Evolutionary conservation across 1,140 invertebrate species (phyloP).

Genomic region (Drosophila repletoides): DNA sequence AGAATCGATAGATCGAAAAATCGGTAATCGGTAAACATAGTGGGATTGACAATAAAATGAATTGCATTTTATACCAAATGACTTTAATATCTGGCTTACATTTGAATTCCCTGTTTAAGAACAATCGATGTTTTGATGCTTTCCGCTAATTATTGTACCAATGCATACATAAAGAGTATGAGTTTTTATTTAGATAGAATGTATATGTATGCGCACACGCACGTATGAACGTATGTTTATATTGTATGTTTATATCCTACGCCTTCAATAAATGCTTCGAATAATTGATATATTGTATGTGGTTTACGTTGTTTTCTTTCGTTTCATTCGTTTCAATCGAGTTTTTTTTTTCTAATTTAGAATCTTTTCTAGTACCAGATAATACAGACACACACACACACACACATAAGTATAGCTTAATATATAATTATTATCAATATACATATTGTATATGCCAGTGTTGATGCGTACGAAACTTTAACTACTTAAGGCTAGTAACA

Average conservation of each 20-base stretch:
- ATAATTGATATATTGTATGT: slow-evolving; percentile 74
- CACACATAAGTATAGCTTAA: slow-evolving; percentile 63
- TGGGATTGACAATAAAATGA: slow-evolving; percentile 30
- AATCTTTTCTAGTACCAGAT: slow-evolving; percentile 33
- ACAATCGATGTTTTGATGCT: slow-evolving; percentile 76
- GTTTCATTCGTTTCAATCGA: not conserved
- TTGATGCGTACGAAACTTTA: slow-evolving; percentile 66
- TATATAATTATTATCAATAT: slow-evolving; percentile 76
- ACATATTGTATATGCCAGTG: slow-evolving; percentile 74
- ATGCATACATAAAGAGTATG: slow-evolving; percentile 46
- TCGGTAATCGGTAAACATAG: slow-evolving; percentile 11
- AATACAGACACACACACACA: slow-evolving; percentile 21
- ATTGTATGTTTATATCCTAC: slow-evolving; percentile 35
- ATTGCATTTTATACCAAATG: slow-evolving; percentile 75
- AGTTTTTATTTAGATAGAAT: slow-evolving; percentile 3
- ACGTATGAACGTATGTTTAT: slow-evolving; percentile 1
- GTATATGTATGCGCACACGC: not conserved
- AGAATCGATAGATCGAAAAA: slow-evolving; percentile 3
- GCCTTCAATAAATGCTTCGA: slow-evolving; percentile 74
- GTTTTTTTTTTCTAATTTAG: slow-evolving; percentile 15
- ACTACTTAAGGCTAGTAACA: slow-evolving; percentile 79
- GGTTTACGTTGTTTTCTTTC: slow-evolving; percentile 34
- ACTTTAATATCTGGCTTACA: slow-evolving; percentile 76
- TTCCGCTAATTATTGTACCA: slow-evolving; percentile 80
- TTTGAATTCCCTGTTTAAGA: slow-evolving; percentile 79